Evolutionary conservation across 2,797 vertebrate genomes (phyloP).

Genomic region (Phyllotis vaccarum): DNA sequence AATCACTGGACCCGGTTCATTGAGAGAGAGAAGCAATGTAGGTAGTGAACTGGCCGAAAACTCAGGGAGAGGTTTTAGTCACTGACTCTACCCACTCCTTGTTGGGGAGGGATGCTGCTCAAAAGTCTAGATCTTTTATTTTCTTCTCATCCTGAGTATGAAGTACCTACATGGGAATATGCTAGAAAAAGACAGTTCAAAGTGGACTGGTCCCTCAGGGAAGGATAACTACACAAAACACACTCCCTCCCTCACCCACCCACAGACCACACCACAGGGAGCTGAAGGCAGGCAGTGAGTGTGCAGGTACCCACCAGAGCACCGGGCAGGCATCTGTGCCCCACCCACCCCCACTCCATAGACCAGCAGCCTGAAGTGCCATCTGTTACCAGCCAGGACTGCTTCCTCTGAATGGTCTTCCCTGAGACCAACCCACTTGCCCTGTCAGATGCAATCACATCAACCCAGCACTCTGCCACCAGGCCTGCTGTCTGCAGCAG

Average conservation of each 20-base stretch:
- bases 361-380: slow-evolving; percentile 87
- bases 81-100: slow-evolving; percentile 27
- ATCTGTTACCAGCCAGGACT: slow-evolving; percentile 88
- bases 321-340: neutral
- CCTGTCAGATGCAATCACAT: slow-evolving; percentile 88
- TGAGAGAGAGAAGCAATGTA: too few species aligned
- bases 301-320: neutral
- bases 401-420: slow-evolving; percentile 87
- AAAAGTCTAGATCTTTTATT: slow-evolving; percentile 25
- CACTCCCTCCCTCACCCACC: neutral
- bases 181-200: slow-evolving; percentile 30
- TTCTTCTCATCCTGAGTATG: neutral
- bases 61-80: slow-evolving; percentile 5
- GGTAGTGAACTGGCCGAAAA: slow-evolving; percentile 61
- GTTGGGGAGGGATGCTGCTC: neutral
- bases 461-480: slow-evolving; percentile 84
- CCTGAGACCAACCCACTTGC: slow-evolving; percentile 86
- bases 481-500: slow-evolving; percentile 85
- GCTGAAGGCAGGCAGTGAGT: slow-evolving; percentile 1
- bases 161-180: slow-evolving; percentile 61
- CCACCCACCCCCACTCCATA: slow-evolving; percentile 3
- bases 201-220: neutral
- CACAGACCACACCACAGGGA: slow-evolving; percentile 7
- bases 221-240: slow-evolving; percentile 14
- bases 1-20: slow-evolving; percentile 7